Evolutionary conservation across 2,113 vertebrate species (phyloP).

Genomic region (Apeltes quadracus): DNA sequence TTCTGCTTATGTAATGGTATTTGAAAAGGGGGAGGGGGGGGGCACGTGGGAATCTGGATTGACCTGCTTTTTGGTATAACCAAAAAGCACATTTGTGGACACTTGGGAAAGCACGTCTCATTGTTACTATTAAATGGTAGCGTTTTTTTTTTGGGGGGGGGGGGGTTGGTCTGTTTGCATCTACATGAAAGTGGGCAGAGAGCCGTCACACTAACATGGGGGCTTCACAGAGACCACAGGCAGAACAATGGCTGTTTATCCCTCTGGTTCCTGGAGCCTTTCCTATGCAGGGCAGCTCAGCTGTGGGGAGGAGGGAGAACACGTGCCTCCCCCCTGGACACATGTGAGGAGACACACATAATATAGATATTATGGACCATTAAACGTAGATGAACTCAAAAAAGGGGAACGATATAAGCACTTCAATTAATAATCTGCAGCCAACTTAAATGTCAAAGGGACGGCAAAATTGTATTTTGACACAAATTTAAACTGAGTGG

Average conservation of each 20-base stretch:
- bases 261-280: conserved; percentile 73
- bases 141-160: background rate
- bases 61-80: conserved; percentile 23
- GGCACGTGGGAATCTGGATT: conserved; percentile 45
- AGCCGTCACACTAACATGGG: conserved; percentile 60
- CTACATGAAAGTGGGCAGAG: conserved; percentile 42
- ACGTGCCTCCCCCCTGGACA: conserved; percentile 48
- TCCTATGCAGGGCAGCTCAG: conserved; percentile 59
- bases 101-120: conserved; percentile 28
- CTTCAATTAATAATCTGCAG: too few species aligned
- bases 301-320: conserved; percentile 49
- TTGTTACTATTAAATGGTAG: conserved; percentile 14
- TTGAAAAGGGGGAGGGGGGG: background rate
- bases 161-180: conserved; percentile 12
- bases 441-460: too few species aligned
- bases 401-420: too few species aligned
- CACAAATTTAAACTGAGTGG: background rate
- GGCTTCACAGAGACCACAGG: conserved; percentile 59
- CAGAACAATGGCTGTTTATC: conserved; percentile 79
- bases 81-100: conserved; percentile 24
- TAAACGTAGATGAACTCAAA: too few species aligned
- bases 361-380: background rate
- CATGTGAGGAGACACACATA: conserved; percentile 22
- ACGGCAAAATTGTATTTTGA: too few species aligned
- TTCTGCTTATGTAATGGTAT: conserved; percentile 40